phyloP scores from a whole-genome alignment of 2,888 invertebrate species.

The Encarsia formosa region DNA sequence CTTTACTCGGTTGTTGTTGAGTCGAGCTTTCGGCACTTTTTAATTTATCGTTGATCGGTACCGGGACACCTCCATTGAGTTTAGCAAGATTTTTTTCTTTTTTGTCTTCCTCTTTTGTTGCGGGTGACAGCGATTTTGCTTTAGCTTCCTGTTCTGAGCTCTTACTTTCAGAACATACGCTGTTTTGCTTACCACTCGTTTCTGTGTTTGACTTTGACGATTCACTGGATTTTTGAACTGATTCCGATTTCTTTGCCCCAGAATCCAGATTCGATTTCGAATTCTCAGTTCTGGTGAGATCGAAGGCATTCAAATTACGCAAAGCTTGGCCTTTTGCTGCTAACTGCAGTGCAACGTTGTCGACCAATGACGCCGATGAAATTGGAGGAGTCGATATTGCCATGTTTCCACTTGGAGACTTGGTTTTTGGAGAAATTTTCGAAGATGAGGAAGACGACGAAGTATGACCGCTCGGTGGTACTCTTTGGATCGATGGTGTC shows the following conservation, averaged over 20 bases:
- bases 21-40: conserved; percentile 12
- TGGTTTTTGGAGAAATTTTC: conserved; percentile 12
- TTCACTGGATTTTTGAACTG: not conserved
- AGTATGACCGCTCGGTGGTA: conserved; percentile 41
- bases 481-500: conserved; percentile 45
- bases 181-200: not conserved
- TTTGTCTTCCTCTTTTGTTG: conserved; percentile 19
- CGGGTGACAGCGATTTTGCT: not conserved
- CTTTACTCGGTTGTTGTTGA: conserved; percentile 3
- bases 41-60: conserved; percentile 12
- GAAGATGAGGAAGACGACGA: conserved; percentile 36
- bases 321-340: conserved; percentile 21
- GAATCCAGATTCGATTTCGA: not conserved
- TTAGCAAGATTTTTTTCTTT: conserved; percentile 27
- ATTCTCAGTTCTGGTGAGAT: conserved; percentile 36
- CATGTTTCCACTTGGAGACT: conserved; percentile 21
- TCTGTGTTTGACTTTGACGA: not conserved
- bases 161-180: not conserved
- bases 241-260: not conserved
- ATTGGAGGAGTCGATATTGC: not conserved
- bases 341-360: conserved; percentile 31
- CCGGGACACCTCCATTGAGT: conserved; percentile 22
- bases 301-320: conserved; percentile 36
- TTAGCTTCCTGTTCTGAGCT: not conserved
- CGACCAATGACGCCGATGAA: conserved; percentile 23